Evolutionary conservation across 2,113 vertebrate genomes (phyloP).

Genomic region (Taurulus bubalis): DNA sequence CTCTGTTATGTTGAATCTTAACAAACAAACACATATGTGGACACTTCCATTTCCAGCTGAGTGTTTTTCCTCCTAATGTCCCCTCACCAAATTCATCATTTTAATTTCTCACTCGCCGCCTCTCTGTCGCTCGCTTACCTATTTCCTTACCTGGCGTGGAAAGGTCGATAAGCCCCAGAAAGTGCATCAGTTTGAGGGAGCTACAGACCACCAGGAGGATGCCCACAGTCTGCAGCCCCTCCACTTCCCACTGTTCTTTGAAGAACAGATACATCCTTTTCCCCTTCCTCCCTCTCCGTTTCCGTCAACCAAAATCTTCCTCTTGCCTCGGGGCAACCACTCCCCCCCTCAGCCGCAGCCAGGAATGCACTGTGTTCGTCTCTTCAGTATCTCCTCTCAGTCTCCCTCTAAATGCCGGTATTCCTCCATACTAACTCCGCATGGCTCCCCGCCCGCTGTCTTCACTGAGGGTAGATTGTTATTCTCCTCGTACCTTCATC

Average conservation of each 20-base stretch:
- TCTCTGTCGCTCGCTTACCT: conserved; percentile 19
- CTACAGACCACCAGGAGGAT: conserved; percentile 86
- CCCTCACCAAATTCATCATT: conserved; percentile 41
- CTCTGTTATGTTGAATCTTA: conserved; percentile 27
- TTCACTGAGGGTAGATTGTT: conserved; percentile 66
- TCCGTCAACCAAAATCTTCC: conserved; percentile 51
- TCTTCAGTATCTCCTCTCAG: conserved; percentile 53
- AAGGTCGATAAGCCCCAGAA: conserved; percentile 86
- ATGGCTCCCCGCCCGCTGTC: conserved; percentile 49
- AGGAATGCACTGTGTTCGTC: conserved; percentile 56
- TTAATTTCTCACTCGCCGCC: conserved; percentile 11
- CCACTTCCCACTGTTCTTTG: conserved; percentile 84
- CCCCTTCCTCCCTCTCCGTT: conserved; percentile 29
- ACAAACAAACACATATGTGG: conserved; percentile 12
- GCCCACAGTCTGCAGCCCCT: conserved; percentile 87
- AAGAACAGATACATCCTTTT: conserved; percentile 82
- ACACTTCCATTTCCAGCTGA: neutral
- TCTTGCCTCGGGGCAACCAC: conserved; percentile 45
- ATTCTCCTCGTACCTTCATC: conserved; percentile 72
- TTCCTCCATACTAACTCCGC: conserved; percentile 66
- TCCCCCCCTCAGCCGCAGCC: conserved; percentile 50
- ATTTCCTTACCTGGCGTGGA: conserved; percentile 77
- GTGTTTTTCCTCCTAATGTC: conserved; percentile 10
- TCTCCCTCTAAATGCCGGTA: conserved; percentile 72
- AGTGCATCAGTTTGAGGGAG: conserved; percentile 87